Evolutionary conservation across 1,140 invertebrate species (phyloP).

Genomic region (Atta colombica): DNA sequence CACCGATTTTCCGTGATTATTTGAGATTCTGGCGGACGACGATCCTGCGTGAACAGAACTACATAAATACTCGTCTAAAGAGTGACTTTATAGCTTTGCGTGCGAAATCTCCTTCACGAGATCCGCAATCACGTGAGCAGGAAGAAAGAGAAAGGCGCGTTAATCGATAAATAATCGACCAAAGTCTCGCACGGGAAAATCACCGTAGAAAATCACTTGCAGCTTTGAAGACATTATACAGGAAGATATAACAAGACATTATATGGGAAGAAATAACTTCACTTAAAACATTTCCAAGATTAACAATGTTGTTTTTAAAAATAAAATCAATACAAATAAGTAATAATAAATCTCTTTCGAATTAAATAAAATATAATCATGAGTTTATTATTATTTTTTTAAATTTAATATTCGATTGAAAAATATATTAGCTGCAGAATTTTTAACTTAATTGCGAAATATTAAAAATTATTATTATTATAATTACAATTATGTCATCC

Average conservation of each 20-base stretch:
- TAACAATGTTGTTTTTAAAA: neutral
- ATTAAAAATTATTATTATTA: constrained; percentile 5
- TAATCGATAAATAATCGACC: constrained; percentile 22
- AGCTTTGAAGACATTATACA: neutral
- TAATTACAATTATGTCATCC: neutral
- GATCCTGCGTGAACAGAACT: constrained; percentile 39
- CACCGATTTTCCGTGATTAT: constrained; percentile 55
- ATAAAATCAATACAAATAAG: neutral
- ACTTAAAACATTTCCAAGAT: neutral
- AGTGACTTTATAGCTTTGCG: neutral
- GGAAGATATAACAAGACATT: neutral
- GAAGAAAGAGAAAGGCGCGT: constrained; percentile 31
- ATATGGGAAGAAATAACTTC: neutral
- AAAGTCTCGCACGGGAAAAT: neutral
- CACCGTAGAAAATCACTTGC: neutral
- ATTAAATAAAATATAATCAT: constrained; percentile 4
- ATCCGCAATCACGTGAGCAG: constrained; percentile 27
- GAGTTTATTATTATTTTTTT: neutral
- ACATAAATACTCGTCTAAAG: constrained; percentile 50
- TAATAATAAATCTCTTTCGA: neutral
- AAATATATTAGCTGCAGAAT: neutral
- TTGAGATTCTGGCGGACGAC: constrained; percentile 48
- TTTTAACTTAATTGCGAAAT: neutral
- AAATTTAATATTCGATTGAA: neutral
- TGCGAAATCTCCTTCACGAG: constrained; percentile 12